Evolutionary conservation across 2,797 vertebrate genomes (phyloP).

Genomic region (Sarcophilus harrisii): DNA sequence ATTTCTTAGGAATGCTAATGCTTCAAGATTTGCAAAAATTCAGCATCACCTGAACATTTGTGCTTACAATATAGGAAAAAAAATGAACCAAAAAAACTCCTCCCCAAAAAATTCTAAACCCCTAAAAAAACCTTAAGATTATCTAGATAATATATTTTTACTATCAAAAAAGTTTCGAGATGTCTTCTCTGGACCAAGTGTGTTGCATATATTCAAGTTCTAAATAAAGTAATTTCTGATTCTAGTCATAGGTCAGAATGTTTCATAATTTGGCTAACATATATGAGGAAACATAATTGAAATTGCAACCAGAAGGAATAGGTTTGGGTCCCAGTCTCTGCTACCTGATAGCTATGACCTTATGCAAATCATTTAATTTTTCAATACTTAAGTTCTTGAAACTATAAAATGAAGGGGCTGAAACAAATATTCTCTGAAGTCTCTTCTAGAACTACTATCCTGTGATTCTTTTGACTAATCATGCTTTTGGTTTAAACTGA

Average conservation of each 20-base stretch:
- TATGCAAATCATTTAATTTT: not conserved
- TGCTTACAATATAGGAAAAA: not conserved
- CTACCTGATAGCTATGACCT: not conserved
- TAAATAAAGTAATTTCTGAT: constrained; percentile 1
- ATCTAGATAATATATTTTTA: constrained; percentile 49
- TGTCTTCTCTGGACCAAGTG: constrained; percentile 21
- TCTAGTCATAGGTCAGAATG: not conserved
- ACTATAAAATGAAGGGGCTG: not conserved
- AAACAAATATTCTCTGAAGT: not conserved
- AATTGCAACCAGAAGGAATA: not conserved
- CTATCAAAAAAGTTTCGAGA: constrained; percentile 44
- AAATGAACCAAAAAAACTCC: not conserved
- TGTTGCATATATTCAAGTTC: constrained; percentile 15
- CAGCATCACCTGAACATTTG: not conserved
- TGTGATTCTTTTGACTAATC: not conserved
- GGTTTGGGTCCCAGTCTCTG: not conserved
- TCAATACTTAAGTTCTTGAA: not conserved
- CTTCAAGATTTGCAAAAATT: not conserved
- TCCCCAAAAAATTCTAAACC: not conserved
- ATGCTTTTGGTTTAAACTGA: not conserved
- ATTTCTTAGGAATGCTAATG: not conserved
- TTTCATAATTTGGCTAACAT: not conserved
- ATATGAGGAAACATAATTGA: not conserved
- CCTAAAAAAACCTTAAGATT: not conserved
- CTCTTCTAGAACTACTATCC: not conserved